Evolutionary conservation across 2,888 invertebrate species (phyloP), one percentile per base, ranked within the genome.

Genomic region (Xestia xanthographa): DNA sequence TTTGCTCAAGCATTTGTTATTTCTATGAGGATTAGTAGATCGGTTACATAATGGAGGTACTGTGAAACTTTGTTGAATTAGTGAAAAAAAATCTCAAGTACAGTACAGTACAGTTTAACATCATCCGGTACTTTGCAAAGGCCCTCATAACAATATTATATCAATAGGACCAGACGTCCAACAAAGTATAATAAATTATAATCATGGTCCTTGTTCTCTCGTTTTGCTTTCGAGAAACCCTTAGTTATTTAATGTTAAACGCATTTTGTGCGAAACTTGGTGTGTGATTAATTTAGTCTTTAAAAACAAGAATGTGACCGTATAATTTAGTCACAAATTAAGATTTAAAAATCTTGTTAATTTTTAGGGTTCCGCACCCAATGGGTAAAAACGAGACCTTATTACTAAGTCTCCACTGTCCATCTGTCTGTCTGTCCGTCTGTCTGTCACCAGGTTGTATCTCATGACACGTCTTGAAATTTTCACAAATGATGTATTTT

Each of bases 1-100:
- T 85, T 77, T 80, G 75, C 67, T 82, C 45, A 75, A 80, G 72
- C 66, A 77, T 82, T 83, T 83, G 79, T 80, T 79, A 80, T 82
- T 84, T 86, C 71, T 74, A 82, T 78, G 67, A 67, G 86, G 85
- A 87, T 88, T 87, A 88, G 73, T 77, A 58, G 68, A 82, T 87
- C 66, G 76, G 81, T 82, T 70, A 78, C 84, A 86, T 69, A 86
- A 83, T 83, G 29, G 70, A 77, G 26, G 69, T 60, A 60, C 71
- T 80, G 68, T 84, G 48, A 77, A 80, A 75, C 66, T 75, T 73
- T 86, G 74, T 68, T 65, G 50, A 77, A 77, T 80, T 82, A 17
- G 34, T 34, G 34, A 34, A 34, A 34, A 34, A 34, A n/a, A 53
- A 62, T 9, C 34, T 17, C 5, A 43, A 53, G 22, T 72, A 56